A percentile compares a stretch with the other conserved stretches of the same genome.
phyloP scores from a whole-genome alignment of 2,797 vertebrate genomes.

The Pygocentrus nattereri region DNA sequence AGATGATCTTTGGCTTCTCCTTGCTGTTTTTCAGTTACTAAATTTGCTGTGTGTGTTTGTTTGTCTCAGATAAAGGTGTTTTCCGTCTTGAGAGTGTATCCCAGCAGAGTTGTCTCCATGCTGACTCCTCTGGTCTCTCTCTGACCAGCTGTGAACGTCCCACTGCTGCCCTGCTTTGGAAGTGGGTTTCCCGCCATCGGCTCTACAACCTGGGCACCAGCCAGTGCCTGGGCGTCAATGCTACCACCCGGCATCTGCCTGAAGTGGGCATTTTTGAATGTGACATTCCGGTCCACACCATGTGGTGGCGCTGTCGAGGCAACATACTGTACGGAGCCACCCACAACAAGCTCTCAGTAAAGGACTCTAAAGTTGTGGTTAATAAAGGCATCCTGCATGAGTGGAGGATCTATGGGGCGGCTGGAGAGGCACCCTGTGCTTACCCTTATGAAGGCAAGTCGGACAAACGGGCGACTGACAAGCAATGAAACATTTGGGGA shows the following conservation, averaged over 20 bases:
- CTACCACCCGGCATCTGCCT: slow-evolving; percentile 74
- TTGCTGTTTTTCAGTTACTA: neutral
- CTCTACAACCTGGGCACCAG: slow-evolving; percentile 89
- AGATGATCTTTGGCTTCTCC: too few relatives aligned
- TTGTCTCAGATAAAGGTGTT: slow-evolving; percentile 82
- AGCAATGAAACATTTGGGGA: too few relatives aligned
- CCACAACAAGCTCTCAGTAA: slow-evolving; percentile 80
- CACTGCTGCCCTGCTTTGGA: slow-evolving; percentile 89
- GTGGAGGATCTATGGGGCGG: slow-evolving; percentile 85
- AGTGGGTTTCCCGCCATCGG: slow-evolving; percentile 89
- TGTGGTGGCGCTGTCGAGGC: slow-evolving; percentile 86
- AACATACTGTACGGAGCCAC: slow-evolving; percentile 78
- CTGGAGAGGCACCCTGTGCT: slow-evolving; percentile 84
- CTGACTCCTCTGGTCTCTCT: slow-evolving; percentile 73
- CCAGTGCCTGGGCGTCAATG: slow-evolving; percentile 87
- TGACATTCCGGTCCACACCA: slow-evolving; percentile 72
- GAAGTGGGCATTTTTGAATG: slow-evolving; percentile 83
- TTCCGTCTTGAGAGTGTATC: slow-evolving; percentile 87
- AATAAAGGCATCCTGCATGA: slow-evolving; percentile 71
- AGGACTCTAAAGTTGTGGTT: slow-evolving; percentile 77
- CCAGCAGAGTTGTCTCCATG: slow-evolving; percentile 82
- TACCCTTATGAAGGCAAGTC: slow-evolving; percentile 87
- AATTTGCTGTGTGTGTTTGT: slow-evolving; percentile 38
- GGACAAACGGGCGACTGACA: too few relatives aligned
- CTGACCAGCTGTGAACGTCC: slow-evolving; percentile 82